Evolutionary conservation across 2,888 invertebrate species (phyloP).

Genomic region (Spicauda simplicius): DNA sequence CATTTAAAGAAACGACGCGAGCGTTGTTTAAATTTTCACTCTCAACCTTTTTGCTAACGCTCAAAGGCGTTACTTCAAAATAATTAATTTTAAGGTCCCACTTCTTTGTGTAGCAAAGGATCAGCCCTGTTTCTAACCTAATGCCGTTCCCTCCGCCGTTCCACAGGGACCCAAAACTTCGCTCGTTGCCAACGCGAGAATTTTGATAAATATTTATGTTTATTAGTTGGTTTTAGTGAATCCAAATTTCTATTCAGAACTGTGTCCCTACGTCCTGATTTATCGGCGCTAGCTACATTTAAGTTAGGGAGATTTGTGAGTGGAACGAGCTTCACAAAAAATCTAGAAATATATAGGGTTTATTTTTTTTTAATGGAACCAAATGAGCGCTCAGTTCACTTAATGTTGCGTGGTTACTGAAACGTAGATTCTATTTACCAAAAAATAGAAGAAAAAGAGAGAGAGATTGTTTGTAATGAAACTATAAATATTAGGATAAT

Average conservation of each 20-base stretch:
- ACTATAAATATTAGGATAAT: no score
- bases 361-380: no score
- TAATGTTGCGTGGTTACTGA: no score
- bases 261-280: slow-evolving; percentile 22
- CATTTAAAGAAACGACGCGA: no score
- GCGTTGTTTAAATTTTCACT: no score
- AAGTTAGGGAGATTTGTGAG: background rate
- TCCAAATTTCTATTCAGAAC: slow-evolving; percentile 32
- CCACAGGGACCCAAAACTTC: slow-evolving; percentile 31
- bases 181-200: slow-evolving; percentile 32
- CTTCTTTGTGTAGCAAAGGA: background rate
- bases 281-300: slow-evolving; percentile 11
- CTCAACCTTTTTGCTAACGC: no score
- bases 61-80: no score
- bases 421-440: background rate
- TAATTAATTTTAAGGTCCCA: no score
- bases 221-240: slow-evolving; percentile 35
- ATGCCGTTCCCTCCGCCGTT: slow-evolving; percentile 22
- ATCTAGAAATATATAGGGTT: background rate
- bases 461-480: no score
- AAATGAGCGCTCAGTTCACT: no score
- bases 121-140: slow-evolving; percentile 6
- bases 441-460: no score
- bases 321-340: background rate
- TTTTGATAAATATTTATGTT: slow-evolving; percentile 37